A percentile compares a stretch with the other conserved stretches of the same genome.
Conservation (phyloP, 2,888 invertebrate species). For the Phorcus lineatus region DNA sequence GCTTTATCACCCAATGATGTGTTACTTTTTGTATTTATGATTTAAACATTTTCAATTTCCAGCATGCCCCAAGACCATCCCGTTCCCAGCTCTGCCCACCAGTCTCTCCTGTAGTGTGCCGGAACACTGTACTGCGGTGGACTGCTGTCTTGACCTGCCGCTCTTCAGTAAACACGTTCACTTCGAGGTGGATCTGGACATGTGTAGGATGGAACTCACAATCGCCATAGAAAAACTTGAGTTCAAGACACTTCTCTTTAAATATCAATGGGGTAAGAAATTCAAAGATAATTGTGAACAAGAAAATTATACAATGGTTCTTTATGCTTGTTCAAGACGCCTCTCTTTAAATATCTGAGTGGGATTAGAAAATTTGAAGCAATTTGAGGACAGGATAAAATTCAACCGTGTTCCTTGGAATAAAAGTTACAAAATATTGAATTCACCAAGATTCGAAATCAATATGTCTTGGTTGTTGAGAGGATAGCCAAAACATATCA, state of each 20-base stretch:
- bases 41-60: neutral
- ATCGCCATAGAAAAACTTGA: constrained; percentile 34
- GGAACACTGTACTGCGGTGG: constrained; percentile 31
- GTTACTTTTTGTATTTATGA: too few species aligned
- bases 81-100: constrained; percentile 13
- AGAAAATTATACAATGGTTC: too few species aligned
- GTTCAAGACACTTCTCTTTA: neutral
- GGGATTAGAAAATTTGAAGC: too few species aligned
- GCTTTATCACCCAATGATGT: too few species aligned
- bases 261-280: constrained; percentile 25
- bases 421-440: too few species aligned
- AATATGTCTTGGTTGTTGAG: too few species aligned
- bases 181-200: constrained; percentile 32
- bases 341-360: too few species aligned
- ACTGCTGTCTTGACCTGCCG: constrained; percentile 44
- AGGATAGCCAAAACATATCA: too few species aligned
- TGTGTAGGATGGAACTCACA: constrained; percentile 32
- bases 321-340: too few species aligned
- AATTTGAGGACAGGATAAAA: too few species aligned
- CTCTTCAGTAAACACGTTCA: constrained; percentile 31
- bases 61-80: constrained; percentile 30
- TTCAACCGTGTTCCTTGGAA: too few species aligned
- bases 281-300: neutral
- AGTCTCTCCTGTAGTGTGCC: constrained; percentile 27
- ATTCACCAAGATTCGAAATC: too few species aligned